A percentile compares a stretch with the other conserved stretches of the same genome.
Evolutionary conservation across 2,113 vertebrate genomes (phyloP).

Genomic region (Micronisus gabar): DNA sequence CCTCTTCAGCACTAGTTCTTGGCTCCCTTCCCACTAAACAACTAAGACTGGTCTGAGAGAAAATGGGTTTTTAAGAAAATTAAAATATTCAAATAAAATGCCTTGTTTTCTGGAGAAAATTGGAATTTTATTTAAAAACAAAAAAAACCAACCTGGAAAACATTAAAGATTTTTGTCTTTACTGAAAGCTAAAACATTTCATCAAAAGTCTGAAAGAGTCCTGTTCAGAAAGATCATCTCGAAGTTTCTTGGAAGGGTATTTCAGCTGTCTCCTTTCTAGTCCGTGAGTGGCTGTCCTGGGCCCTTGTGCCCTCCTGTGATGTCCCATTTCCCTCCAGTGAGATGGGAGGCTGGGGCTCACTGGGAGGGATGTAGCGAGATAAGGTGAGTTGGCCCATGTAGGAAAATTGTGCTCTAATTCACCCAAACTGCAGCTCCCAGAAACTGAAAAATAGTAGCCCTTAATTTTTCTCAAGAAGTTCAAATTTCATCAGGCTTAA

Average conservation of each 20-base stretch:
- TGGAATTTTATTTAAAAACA: background rate
- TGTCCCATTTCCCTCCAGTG: background rate
- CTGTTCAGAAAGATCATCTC: background rate
- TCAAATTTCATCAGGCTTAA: background rate
- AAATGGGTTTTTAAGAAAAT: background rate
- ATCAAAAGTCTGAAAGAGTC: background rate
- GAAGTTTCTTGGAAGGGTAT: background rate
- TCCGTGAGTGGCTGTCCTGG: background rate
- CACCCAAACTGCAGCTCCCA: background rate
- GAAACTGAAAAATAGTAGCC: background rate
- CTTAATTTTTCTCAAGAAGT: background rate
- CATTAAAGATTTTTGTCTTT: background rate
- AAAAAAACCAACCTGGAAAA: background rate
- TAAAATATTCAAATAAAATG: background rate
- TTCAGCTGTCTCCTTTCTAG: background rate
- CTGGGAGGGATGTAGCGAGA: background rate
- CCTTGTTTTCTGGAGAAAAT: background rate
- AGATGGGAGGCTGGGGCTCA: background rate
- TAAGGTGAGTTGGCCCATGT: background rate
- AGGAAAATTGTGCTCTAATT: background rate
- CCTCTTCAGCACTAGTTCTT: background rate
- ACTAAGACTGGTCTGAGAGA: background rate
- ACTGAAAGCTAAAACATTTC: background rate
- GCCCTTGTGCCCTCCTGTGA: background rate
- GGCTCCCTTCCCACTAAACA: background rate